Base-by-base conservation (phyloP, 2,113 vertebrate genomes). In the Bucco capensis region DNA sequence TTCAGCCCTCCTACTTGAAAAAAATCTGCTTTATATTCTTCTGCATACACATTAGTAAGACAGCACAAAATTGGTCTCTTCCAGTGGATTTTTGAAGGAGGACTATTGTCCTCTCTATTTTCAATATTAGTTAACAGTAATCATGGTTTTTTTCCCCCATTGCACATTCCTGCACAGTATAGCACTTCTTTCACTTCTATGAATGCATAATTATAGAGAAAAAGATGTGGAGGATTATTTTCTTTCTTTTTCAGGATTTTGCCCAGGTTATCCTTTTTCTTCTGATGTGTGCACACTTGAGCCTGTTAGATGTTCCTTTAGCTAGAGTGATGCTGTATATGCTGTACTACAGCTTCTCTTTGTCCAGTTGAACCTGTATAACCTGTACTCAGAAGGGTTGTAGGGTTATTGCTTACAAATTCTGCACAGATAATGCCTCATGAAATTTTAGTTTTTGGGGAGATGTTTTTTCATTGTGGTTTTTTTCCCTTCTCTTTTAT, bases 1-100 rank as follows among this genome's bases (percentile, higher is more conserved):
- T 84, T 95, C 76, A 83, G 58, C 72, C 61, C 87, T 88, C 88
- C 88, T 96, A 72, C 75, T 89, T 89, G 79, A 16, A 10, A 76
- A 89, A 86, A 77, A 44, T 28, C 51, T 83, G 46, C 53, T 71
- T 77, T 51, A 57, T 83, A 69, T 87, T 95, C 30, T 93, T 83
- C 70, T 77, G 56, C 51, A 69, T 42, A 37, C 24, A 30, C 38
- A 38, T 78, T 44, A 72, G 73, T 78, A 83, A 94, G 61, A 37
- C 69, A 57, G 74, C 9, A 37, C 27, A 88, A 74, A 78, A 93
- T 65, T 84, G 5, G 42, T 46, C 14, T 84, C 50, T 89, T 89
- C 21, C 42, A 65, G 7, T 84, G 49, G 57, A 42, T 50, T 91
- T 92, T 74, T 64, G 47, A 83, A 71, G 14, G 40, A 66, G 64